Percentiles rank a stretch among this genome's conserved stretches.
These are phyloP conservation scores for Leistus spinibarbis DNA, from an alignment of 2,888 invertebrate species.

Conservation along the genomic window DNA sequence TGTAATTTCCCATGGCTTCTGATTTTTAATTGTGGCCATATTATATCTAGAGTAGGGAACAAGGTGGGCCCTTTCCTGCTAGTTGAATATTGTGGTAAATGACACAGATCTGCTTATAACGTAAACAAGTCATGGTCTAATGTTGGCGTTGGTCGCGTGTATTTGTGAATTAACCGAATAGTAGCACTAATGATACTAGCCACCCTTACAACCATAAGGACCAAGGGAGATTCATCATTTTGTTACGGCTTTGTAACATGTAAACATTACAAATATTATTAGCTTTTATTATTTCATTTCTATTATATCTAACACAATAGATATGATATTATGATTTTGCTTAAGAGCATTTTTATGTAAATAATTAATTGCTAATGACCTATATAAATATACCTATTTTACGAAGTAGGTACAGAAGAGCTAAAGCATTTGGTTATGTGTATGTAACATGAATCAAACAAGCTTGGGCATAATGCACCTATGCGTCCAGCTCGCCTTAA, in stretches of 20 bases:
- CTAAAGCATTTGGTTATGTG: too few relatives aligned
- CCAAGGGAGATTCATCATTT: neutral
- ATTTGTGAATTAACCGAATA: neutral
- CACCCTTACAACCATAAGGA: neutral
- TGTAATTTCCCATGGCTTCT: neutral
- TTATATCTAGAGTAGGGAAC: neutral
- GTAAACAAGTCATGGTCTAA: neutral
- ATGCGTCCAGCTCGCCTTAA: too few relatives aligned
- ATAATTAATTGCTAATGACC: too few relatives aligned
- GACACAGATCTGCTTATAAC: neutral
- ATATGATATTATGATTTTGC: too few relatives aligned
- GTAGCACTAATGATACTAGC: constrained; percentile 8
- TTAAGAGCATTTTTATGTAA: too few relatives aligned
- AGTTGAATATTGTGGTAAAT: neutral
- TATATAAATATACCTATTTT: too few relatives aligned
- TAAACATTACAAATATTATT: constrained; percentile 5
- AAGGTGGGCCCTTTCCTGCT: neutral
- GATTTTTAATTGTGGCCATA: too few relatives aligned
- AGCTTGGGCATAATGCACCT: too few relatives aligned
- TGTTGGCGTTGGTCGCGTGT: neutral
- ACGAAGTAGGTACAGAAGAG: too few relatives aligned
- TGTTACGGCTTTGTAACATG: neutral
- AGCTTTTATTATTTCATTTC: too few relatives aligned
- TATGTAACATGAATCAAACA: too few relatives aligned
- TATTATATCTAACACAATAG: too few relatives aligned